These are phyloP conservation scores for Zeus faber DNA, from an alignment of 2,113 vertebrate species.

Conservation along the genomic window DNA sequence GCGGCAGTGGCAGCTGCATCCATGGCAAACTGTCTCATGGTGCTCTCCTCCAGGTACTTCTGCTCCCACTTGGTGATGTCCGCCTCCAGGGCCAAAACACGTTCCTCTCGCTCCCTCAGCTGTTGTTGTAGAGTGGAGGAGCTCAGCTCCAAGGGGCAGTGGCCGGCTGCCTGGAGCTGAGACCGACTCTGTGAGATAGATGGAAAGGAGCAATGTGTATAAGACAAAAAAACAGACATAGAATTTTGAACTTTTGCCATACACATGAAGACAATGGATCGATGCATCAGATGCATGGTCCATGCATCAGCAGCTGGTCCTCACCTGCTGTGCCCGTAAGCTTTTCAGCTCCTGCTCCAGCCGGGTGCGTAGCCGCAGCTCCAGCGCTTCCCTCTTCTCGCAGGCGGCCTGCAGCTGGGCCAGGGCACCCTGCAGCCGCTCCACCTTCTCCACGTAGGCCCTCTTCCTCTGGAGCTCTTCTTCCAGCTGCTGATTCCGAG, in stretches of 20 bases:
- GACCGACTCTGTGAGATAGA: slow-evolving; percentile 68
- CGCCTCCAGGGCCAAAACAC: slow-evolving; percentile 90
- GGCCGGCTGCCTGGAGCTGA: slow-evolving; percentile 34
- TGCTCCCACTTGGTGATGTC: slow-evolving; percentile 99
- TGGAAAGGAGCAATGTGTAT: no score
- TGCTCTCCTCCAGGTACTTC: slow-evolving; percentile 96
- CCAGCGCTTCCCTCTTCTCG: slow-evolving; percentile 90
- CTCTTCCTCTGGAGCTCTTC: slow-evolving; percentile 90
- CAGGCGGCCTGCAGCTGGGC: slow-evolving; percentile 95
- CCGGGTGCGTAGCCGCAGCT: slow-evolving; percentile 86
- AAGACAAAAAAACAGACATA: no score
- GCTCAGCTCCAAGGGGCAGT: slow-evolving; percentile 61
- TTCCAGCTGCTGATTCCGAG: slow-evolving; percentile 82
- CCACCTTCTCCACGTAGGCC: slow-evolving; percentile 94
- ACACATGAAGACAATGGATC: no score
- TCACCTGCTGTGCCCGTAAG: slow-evolving; percentile 90
- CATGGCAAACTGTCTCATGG: slow-evolving; percentile 98
- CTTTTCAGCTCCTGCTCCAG: slow-evolving; percentile 96
- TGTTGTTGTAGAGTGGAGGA: slow-evolving; percentile 79
- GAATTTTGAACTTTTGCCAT: no score
- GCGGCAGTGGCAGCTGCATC: slow-evolving; percentile 93
- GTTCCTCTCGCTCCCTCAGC: slow-evolving; percentile 90
- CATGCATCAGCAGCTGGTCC: no score
- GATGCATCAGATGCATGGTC: no score
- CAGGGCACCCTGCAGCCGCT: slow-evolving; percentile 88